Evolutionary conservation across 2,797 vertebrate genomes (phyloP).

Genomic region (Masticophis lateralis): DNA sequence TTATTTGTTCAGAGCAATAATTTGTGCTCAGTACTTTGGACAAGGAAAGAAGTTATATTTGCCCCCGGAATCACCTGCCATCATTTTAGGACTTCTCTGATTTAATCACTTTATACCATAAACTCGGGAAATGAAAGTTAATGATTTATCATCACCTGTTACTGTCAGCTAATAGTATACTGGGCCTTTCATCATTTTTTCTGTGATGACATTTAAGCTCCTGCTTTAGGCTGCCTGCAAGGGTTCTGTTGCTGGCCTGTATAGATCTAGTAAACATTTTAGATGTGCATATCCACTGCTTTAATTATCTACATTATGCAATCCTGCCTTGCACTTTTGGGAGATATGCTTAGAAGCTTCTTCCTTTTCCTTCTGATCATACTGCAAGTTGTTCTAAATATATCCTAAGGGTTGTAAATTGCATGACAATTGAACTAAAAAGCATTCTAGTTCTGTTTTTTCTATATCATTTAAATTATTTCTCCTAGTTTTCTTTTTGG

Average conservation of each 20-base stretch:
- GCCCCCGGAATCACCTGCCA: slow-evolving; percentile 28
- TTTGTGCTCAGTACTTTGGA: slow-evolving; percentile 44
- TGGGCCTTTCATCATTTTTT: slow-evolving; percentile 51
- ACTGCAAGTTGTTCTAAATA: slow-evolving; percentile 39
- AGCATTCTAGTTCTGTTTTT: slow-evolving; percentile 36
- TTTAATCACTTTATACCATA: slow-evolving; percentile 55
- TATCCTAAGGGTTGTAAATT: slow-evolving; percentile 34
- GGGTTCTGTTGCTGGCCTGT: slow-evolving; percentile 20
- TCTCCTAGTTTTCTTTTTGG: not conserved
- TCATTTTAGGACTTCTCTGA: slow-evolving; percentile 35
- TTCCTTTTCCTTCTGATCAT: slow-evolving; percentile 21
- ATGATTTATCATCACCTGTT: slow-evolving; percentile 44
- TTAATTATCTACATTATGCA: slow-evolving; percentile 51
- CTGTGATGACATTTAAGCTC: slow-evolving; percentile 37
- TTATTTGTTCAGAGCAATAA: slow-evolving; percentile 31
- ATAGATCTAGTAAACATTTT: slow-evolving; percentile 42
- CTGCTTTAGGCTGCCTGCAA: slow-evolving; percentile 31
- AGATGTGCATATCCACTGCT: slow-evolving; percentile 26
- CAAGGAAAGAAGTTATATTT: slow-evolving; percentile 44
- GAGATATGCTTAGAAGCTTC: slow-evolving; percentile 24
- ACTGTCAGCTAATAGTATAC: slow-evolving; percentile 19
- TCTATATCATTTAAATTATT: slow-evolving; percentile 14
- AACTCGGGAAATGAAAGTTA: slow-evolving; percentile 25
- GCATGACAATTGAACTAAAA: slow-evolving; percentile 42
- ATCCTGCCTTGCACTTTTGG: slow-evolving; percentile 14